Conservation (phyloP, 2,113 vertebrate genomes). For the Indri indri region DNA sequence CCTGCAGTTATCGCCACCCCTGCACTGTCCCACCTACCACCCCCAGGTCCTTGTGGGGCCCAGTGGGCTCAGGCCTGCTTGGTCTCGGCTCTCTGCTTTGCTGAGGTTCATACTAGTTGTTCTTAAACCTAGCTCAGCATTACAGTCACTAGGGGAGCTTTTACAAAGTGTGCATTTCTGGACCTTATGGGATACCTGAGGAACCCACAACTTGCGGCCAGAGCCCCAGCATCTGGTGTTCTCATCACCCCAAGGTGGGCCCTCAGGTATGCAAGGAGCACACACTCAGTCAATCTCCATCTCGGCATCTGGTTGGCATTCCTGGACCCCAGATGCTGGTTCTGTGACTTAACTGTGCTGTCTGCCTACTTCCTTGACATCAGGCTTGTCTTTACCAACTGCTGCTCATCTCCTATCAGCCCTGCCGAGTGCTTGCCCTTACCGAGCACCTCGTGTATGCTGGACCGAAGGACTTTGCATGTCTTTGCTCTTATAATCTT, state of each 20-base stretch:
- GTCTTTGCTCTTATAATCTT: neutral
- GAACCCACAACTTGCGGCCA: neutral
- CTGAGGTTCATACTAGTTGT: neutral
- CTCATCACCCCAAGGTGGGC: neutral
- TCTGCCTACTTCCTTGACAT: neutral
- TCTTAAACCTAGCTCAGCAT: neutral
- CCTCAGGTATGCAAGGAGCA: neutral
- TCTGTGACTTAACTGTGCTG: neutral
- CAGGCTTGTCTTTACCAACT: neutral
- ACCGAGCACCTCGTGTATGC: fast-evolving
- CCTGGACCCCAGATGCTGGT: neutral
- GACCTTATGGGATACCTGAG: neutral
- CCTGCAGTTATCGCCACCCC: neutral
- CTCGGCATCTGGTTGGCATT: neutral
- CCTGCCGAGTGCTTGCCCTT: neutral
- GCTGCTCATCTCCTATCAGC: neutral
- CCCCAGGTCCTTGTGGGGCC: neutral
- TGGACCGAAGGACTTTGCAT: neutral
- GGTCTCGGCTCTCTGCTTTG: neutral
- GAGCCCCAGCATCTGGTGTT: neutral
- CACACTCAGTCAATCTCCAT: neutral
- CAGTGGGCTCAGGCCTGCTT: neutral
- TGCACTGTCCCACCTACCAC: neutral
- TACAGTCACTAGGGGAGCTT: neutral
- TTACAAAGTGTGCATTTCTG: neutral